Base-by-base conservation (phyloP, 1,140 invertebrate species). In the Drosophila baimaii region DNA sequence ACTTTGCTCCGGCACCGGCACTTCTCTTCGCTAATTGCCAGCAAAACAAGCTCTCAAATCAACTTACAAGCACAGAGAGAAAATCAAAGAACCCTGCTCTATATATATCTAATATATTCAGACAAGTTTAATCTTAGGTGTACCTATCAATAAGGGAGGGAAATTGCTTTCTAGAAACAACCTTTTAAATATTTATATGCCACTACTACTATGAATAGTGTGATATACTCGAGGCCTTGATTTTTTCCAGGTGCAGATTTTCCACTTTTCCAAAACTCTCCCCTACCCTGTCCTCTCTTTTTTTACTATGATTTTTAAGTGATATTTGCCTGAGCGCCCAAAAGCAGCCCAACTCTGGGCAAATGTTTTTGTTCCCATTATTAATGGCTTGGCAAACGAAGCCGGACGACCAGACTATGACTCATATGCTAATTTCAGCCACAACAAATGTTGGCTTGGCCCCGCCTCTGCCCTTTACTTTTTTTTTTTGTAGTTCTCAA, bases 371-470 rank as follows among this genome's bases (percentile, higher is more conserved):
- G 17, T 23, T 65, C 66, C 68, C 68, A 77, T 88, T 86, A 83
- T 86, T 77, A 88, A 86, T 86, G 83, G 82, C 82, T 59, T 76
- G 81, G 75, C 63, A 69, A 82, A 79, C 78, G 61, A 27, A 61
- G 51, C 41, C 43, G 31, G 54, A 46, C 23, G n/a, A 19, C 35
- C 47, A 54, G 46, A 35, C 47, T 17, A 85, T 89, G 84, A 89
- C 63, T 89, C 83, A 83, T 83, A 88, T 89, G 83, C 83, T 88
- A 86, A 88, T 86, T 82, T 79, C 39, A 51, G 66, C 71, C 79
- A 77, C 66, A 63, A 72, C 65, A 83, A 79, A 57, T 65, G 72
- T 57, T 71, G 56, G 62, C 19, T 54, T 54, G 51, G 31, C 57
- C 25, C 31, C 66, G 56, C 43, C 23, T 37, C 13, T 21, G 19